Conservation (phyloP, 2,888 invertebrate species). For the Pinctada fucata region DNA sequence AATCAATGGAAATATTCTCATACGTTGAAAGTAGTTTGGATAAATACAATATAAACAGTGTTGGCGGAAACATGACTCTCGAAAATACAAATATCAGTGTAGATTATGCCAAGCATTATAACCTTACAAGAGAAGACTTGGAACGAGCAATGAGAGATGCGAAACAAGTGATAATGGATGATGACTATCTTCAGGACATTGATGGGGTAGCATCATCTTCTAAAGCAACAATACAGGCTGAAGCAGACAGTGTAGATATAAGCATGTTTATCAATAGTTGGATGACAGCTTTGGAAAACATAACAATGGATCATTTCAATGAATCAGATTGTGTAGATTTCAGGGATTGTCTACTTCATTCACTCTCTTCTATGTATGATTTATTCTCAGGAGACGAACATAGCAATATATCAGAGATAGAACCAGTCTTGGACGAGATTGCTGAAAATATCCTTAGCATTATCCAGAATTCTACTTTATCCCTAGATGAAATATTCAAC, state of each 20-base stretch:
- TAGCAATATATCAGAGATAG: not conserved
- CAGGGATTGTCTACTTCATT: slow-evolving; percentile 4
- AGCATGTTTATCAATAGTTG: slow-evolving; percentile 6
- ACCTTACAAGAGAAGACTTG: slow-evolving; percentile 9
- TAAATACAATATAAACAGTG: not conserved
- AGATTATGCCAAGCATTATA: slow-evolving; percentile 9
- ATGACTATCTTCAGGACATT: not conserved
- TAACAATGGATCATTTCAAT: not conserved
- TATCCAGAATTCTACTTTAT: not conserved
- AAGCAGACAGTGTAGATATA: not conserved
- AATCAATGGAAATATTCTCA: not conserved
- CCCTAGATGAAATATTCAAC: not conserved
- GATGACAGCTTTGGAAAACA: slow-evolving; percentile 2
- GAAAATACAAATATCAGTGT: not conserved
- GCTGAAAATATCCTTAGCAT: not conserved
- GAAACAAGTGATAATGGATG: not conserved
- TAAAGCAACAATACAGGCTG: not conserved
- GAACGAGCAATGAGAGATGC: not conserved
- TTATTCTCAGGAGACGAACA: not conserved
- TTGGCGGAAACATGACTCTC: not conserved
- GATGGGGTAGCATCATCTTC: not conserved
- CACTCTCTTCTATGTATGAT: slow-evolving; percentile 1
- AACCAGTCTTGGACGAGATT: not conserved
- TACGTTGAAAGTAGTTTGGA: not conserved
- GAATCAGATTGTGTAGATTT: slow-evolving; percentile 14